Conservation (phyloP, 1,140 invertebrate species). For the Artemia franciscana region DNA sequence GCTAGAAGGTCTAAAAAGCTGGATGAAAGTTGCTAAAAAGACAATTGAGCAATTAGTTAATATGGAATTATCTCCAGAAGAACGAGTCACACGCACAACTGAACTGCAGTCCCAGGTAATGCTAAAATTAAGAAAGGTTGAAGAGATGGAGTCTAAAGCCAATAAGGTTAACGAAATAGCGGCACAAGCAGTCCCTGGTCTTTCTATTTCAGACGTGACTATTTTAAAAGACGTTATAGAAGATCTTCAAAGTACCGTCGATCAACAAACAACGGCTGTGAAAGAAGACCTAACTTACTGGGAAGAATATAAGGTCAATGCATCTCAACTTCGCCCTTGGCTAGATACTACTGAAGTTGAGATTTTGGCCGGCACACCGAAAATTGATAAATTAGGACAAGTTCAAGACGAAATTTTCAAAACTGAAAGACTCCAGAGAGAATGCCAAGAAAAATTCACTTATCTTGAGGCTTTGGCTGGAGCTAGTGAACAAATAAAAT, state of each 20-base stretch:
- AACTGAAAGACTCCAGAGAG: slow-evolving; percentile 36
- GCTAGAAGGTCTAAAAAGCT: slow-evolving; percentile 25
- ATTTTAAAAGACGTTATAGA: slow-evolving; percentile 24
- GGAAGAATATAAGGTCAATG: slow-evolving; percentile 53
- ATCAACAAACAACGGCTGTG: slow-evolving; percentile 41
- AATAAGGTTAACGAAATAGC: slow-evolving; percentile 11
- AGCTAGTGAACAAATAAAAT: slow-evolving; percentile 43
- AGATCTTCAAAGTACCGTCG: slow-evolving; percentile 38
- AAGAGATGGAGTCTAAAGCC: slow-evolving; percentile 31
- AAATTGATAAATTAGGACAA: slow-evolving; percentile 41
- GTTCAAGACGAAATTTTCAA: slow-evolving; percentile 44
- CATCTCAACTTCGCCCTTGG: slow-evolving; percentile 62
- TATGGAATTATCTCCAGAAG: slow-evolving; percentile 44
- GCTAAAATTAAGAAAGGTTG: slow-evolving; percentile 44
- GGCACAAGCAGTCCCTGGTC: slow-evolving; percentile 14
- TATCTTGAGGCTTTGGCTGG: slow-evolving; percentile 26
- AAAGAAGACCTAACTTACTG: slow-evolving; percentile 52
- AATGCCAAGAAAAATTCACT: slow-evolving; percentile 43
- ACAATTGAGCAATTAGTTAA: slow-evolving; percentile 43
- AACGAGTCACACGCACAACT: slow-evolving; percentile 41
- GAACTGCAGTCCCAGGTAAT: slow-evolving; percentile 37
- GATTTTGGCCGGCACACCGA: slow-evolving; percentile 32
- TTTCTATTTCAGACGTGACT: slow-evolving; percentile 8
- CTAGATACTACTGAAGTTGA: slow-evolving; percentile 60
- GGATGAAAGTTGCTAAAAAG: slow-evolving; percentile 36